These are phyloP conservation scores for Ispidina picta DNA, from an alignment of 2,797 vertebrate species.

Conservation along the genomic window DNA sequence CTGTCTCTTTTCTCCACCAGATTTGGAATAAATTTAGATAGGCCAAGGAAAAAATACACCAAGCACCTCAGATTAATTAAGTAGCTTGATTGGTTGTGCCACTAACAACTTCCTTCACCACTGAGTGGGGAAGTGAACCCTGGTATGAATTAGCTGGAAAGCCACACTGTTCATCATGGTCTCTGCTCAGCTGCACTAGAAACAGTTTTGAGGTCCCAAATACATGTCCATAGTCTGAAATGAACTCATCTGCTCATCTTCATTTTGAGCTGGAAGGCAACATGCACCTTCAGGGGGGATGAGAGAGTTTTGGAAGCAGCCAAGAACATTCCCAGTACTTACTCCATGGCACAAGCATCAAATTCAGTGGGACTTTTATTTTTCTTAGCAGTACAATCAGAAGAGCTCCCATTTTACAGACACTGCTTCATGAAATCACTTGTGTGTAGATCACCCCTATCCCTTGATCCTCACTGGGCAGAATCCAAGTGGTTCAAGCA, in stretches of 20 bases:
- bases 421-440: neutral
- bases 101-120: neutral
- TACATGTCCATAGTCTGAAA: accelerated
- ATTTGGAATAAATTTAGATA: neutral
- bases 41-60: neutral
- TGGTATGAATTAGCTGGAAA: neutral
- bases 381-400: neutral
- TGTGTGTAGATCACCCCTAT: neutral
- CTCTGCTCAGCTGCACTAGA: accelerated
- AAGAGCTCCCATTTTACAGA: neutral
- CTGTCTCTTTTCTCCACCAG: neutral
- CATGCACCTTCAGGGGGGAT: neutral
- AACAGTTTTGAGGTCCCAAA: neutral
- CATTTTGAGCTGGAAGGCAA: neutral
- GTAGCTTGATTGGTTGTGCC: neutral
- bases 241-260: neutral
- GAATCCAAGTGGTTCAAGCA: constrained; percentile 59
- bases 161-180: neutral
- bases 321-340: neutral
- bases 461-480: neutral
- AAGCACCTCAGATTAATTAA: neutral
- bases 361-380: constrained; percentile 34
- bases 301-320: neutral
- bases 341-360: neutral
- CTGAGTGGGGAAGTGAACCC: neutral